These are phyloP conservation scores for Zootoca vivipara DNA, from an alignment of 2,113 vertebrate genomes.

Conservation along the genomic window DNA sequence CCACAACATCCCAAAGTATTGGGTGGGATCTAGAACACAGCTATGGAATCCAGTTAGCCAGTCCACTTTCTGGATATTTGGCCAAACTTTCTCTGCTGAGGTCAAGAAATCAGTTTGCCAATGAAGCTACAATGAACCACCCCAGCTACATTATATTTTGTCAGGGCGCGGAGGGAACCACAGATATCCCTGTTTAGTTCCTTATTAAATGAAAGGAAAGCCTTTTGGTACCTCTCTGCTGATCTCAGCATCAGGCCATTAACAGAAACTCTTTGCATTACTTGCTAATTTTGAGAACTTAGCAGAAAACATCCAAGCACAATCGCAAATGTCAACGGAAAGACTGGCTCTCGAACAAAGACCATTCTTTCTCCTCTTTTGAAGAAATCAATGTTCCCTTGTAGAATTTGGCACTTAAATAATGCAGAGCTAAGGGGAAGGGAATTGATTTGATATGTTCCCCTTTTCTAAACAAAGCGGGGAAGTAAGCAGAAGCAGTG, in stretches of 20 bases:
- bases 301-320: not conserved
- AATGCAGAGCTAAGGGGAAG: rapidly evolving
- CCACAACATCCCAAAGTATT: not conserved
- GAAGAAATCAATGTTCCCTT: not conserved
- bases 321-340: not conserved
- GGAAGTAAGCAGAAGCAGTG: not conserved
- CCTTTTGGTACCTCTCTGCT: not conserved
- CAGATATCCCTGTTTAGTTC: not conserved
- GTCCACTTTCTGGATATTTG: not conserved
- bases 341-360: not conserved
- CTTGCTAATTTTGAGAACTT: not conserved
- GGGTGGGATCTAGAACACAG: not conserved
- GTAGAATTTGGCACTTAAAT: not conserved
- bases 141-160: not conserved
- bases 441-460: not conserved
- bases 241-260: not conserved
- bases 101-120: not conserved
- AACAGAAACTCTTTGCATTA: not conserved
- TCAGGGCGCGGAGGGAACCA: rapidly evolving
- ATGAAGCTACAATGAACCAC: too few relatives aligned
- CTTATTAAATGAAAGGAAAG: not conserved
- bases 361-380: not conserved
- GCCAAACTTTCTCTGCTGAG: not conserved
- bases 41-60: not conserved
- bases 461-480: not conserved